Conservation (phyloP, 2,888 invertebrate genomes). For the Drosophila tripunctata region DNA sequence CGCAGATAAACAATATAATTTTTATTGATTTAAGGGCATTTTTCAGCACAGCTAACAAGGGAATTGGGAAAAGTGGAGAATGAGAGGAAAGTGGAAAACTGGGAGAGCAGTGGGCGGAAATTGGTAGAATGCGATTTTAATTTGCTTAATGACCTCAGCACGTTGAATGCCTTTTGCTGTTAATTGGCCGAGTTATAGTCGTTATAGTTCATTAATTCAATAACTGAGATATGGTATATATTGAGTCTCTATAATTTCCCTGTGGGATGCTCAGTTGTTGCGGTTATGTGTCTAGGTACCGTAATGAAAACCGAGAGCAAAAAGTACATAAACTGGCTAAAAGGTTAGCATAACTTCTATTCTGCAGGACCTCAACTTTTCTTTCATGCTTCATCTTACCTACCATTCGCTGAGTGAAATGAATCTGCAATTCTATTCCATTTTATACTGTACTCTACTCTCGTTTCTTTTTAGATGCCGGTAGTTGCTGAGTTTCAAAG, state of each 20-base stretch:
- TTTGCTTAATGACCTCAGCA: conserved; percentile 29
- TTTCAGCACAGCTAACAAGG: not conserved
- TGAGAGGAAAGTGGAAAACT: not conserved
- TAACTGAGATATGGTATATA: not conserved
- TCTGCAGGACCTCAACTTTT: conserved; percentile 38
- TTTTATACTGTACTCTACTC: conserved; percentile 47
- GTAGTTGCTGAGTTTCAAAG: not conserved
- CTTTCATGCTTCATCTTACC: conserved; percentile 22
- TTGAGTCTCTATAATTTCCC: conserved; percentile 4
- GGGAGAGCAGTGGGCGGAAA: not conserved
- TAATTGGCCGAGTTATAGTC: conserved; percentile 27
- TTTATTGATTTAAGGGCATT: conserved; percentile 50
- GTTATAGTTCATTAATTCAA: conserved; percentile 32
- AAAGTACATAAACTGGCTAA: conserved; percentile 49
- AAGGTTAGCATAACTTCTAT: conserved; percentile 49
- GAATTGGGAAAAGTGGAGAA: not conserved
- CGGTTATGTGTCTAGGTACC: conserved; percentile 6
- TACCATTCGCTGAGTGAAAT: conserved; percentile 67
- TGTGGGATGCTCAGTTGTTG: not conserved
- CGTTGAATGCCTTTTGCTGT: conserved; percentile 14
- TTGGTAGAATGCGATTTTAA: conserved; percentile 29
- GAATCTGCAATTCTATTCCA: conserved; percentile 80
- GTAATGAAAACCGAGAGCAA: conserved; percentile 9
- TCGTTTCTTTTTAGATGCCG: conserved; percentile 1
- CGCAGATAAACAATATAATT: conserved; percentile 27